Evolutionary conservation across 2,797 vertebrate species (phyloP), one percentile per base, ranked within the genome.

Genomic region (Ctenochaetus hawaiiensis): DNA sequence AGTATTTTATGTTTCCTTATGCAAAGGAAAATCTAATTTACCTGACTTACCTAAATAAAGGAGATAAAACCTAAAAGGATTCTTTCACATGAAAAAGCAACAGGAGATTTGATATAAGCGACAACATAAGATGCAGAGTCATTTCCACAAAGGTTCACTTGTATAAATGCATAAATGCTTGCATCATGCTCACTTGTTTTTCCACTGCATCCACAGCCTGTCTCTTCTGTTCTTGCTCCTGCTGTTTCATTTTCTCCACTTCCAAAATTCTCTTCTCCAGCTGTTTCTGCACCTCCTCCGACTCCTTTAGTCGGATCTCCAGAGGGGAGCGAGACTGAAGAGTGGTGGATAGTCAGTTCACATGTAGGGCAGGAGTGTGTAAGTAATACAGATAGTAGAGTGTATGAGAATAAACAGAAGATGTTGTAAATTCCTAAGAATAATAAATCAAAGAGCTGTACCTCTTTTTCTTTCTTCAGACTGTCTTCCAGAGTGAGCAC

Each of bases 391-490:
- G 39, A 44, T 10, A 43, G 18, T 41, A 34, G 14, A 23, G 13
- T 13, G 9, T 1, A 14, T 37, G 30, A n/a, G 1, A 23, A 67
- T 7, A 34, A 14, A 49, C 1, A 47, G 13, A 48, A 30, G 20
- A 17, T 22, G 26, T 7, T n/a, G 5, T 58, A 2, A 16, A 22
- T 16, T 23, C 37, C 20, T 18, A 11, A 39, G 10, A 11, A 17
- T 14, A 47, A 17, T 1, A 22, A 14, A 17, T 23, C 1, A 41
- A 17, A 16, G 34, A 39, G 14, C 22, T 20, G 16, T 76, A 98
- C 97, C 96, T 98, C 96, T 69, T 98, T 99, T 77, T 99, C 97
- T 75, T 97, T 98, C 88, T 96, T 97, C 58, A 98, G 93, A 22
- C 96, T 97, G 77, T 99, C 98, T 82, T 99, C 98, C 81, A 99